These are phyloP conservation scores for Phylloscopus collybita DNA, from an alignment of 2,797 vertebrate genomes.

Conservation along the genomic window DNA sequence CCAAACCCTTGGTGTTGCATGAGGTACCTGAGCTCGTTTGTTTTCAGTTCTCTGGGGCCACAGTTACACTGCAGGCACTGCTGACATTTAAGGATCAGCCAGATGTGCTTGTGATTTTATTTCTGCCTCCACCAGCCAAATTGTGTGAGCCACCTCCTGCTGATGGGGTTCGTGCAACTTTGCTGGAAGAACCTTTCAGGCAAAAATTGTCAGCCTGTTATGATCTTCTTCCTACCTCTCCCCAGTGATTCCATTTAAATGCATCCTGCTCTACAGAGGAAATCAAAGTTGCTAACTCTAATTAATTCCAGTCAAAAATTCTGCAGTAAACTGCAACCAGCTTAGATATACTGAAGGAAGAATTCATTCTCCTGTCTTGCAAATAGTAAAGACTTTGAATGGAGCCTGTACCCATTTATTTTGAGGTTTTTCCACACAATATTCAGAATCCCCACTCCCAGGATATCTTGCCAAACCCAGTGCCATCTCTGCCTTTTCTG, in stretches of 20 bases:
- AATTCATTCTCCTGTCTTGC: background rate
- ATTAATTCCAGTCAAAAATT: background rate
- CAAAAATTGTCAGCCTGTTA: slow-evolving; percentile 1
- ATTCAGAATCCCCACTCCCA: background rate
- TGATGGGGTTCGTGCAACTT: background rate
- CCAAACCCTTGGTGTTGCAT: background rate
- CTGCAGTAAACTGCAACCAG: background rate
- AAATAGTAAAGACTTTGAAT: background rate
- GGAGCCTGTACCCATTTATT: background rate
- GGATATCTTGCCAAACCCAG: fast-evolving
- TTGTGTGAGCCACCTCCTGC: background rate
- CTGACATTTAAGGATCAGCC: slow-evolving; percentile 52
- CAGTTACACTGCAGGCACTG: background rate
- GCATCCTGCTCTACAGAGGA: background rate
- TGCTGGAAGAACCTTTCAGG: background rate
- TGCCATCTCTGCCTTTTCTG: background rate
- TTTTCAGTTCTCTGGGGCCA: background rate
- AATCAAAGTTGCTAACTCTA: background rate
- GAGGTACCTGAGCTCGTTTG: background rate
- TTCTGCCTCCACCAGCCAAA: background rate
- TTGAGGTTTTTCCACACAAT: background rate
- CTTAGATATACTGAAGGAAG: background rate
- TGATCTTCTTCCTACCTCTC: background rate
- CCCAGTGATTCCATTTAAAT: background rate
- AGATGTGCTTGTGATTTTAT: slow-evolving; percentile 36